A percentile compares a stretch with the other conserved stretches of the same genome.
Evolutionary conservation across 2,888 invertebrate species (phyloP).

Genomic region (Andrena haemorrhoa): DNA sequence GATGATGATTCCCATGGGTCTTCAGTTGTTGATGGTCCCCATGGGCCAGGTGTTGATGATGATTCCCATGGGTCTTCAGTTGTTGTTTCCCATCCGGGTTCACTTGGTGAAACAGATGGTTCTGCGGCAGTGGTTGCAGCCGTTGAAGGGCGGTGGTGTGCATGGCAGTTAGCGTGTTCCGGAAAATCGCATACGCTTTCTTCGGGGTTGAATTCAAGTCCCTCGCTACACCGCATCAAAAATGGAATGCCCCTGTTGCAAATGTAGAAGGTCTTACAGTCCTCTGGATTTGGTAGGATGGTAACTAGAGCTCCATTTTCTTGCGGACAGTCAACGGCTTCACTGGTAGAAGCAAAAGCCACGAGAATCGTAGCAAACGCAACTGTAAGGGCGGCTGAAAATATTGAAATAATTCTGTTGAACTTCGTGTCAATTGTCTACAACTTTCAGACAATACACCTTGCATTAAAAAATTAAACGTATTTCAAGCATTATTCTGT

Average conservation of each 20-base stretch:
- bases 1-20: no score
- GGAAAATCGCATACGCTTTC: conserved; percentile 26
- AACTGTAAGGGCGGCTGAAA: conserved; percentile 1
- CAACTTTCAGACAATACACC: not conserved
- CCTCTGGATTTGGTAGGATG: conserved; percentile 13
- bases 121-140: no score
- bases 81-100: no score
- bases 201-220: conserved; percentile 20
- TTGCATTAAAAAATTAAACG: not conserved
- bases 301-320: not conserved
- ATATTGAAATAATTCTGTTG: not conserved
- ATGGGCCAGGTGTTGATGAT: no score
- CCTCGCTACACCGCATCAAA: not conserved
- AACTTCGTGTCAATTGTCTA: not conserved
- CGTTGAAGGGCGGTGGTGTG: no score
- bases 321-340: not conserved
- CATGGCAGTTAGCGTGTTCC: not conserved
- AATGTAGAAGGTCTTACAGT: conserved; percentile 2
- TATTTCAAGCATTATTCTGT: no score
- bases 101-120: no score
- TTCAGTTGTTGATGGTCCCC: no score
- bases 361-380: conserved; percentile 3
- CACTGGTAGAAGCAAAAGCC: not conserved
- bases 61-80: no score
- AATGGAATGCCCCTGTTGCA: conserved; percentile 3